Percentiles rank a stretch among this genome's conserved stretches.
phyloP scores from a whole-genome alignment of 2,797 vertebrate species.

The Anabacerthia variegaticeps region DNA sequence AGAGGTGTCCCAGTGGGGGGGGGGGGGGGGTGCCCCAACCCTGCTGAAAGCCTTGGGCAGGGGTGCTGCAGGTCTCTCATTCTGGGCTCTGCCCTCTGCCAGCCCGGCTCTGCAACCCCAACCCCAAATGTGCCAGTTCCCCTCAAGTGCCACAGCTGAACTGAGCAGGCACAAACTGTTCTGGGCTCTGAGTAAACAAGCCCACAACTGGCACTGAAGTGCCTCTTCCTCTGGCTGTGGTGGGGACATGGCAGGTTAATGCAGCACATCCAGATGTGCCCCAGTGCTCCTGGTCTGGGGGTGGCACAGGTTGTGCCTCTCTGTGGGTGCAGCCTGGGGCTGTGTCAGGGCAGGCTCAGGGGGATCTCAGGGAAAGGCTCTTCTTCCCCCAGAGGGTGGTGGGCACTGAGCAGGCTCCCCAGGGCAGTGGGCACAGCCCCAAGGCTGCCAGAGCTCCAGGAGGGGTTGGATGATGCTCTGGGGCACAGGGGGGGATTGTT shows the following conservation, averaged over 20 bases:
- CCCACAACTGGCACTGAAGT: rapidly evolving
- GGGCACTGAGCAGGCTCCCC: no score
- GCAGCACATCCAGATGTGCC: background rate
- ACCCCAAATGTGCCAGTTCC: rapidly evolving
- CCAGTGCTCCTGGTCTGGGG: rapidly evolving
- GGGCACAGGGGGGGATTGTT: no score
- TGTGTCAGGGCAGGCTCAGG: no score
- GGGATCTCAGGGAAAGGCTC: no score
- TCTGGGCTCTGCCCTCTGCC: rapidly evolving
- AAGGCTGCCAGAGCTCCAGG: no score
- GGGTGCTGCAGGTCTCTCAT: rapidly evolving
- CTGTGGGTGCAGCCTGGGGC: background rate
- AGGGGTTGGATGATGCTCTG: no score
- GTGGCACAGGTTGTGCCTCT: rapidly evolving
- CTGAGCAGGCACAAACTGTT: rapidly evolving
- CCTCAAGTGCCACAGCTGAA: background rate
- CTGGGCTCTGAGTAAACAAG: rapidly evolving
- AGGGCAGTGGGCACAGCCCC: no score
- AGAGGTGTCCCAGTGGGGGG: rapidly evolving
- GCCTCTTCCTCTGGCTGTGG: rapidly evolving
- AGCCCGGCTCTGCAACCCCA: background rate
- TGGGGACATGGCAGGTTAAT: background rate
- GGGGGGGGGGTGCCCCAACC: no score
- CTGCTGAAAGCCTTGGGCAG: rapidly evolving
- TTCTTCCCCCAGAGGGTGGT: no score